Conservation (phyloP, 2,113 vertebrate species). For the Dascyllus trimaculatus region DNA sequence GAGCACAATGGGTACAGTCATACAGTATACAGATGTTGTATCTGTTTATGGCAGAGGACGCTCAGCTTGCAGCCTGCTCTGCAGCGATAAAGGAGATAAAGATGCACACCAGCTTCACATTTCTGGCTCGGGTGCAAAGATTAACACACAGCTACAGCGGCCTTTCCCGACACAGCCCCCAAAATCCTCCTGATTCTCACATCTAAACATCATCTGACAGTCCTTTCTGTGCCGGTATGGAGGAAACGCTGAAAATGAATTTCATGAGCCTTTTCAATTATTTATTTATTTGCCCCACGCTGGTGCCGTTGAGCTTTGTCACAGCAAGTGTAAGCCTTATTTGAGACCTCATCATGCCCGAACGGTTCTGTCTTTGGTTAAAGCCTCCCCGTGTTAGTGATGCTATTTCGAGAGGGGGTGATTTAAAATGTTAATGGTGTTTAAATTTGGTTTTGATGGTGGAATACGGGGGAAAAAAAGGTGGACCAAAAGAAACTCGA, state of each 20-base stretch:
- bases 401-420: slow-evolving; percentile 27
- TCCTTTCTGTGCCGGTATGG: neutral
- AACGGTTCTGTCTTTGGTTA: slow-evolving; percentile 8
- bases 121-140: slow-evolving; percentile 41
- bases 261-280: slow-evolving; percentile 6
- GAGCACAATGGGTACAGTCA: slow-evolving; percentile 4
- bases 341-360: slow-evolving; percentile 3
- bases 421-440: slow-evolving; percentile 64
- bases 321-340: neutral
- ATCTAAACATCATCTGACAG: slow-evolving; percentile 13
- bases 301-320: neutral
- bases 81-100: slow-evolving; percentile 68
- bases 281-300: slow-evolving; percentile 18
- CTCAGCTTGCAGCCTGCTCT: slow-evolving; percentile 53
- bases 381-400: neutral
- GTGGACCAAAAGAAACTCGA: slow-evolving; percentile 20
- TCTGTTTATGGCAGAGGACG: slow-evolving; percentile 28
- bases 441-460: slow-evolving; percentile 46
- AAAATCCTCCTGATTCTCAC: slow-evolving; percentile 1
- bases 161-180: slow-evolving; percentile 6
- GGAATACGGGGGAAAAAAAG: slow-evolving; percentile 20
- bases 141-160: slow-evolving; percentile 14
- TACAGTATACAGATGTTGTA: slow-evolving; percentile 31
- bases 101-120: slow-evolving; percentile 47
- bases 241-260: slow-evolving; percentile 1